phyloP scores from a whole-genome alignment of 1,140 invertebrate genomes.

The Leucophenga varia region DNA sequence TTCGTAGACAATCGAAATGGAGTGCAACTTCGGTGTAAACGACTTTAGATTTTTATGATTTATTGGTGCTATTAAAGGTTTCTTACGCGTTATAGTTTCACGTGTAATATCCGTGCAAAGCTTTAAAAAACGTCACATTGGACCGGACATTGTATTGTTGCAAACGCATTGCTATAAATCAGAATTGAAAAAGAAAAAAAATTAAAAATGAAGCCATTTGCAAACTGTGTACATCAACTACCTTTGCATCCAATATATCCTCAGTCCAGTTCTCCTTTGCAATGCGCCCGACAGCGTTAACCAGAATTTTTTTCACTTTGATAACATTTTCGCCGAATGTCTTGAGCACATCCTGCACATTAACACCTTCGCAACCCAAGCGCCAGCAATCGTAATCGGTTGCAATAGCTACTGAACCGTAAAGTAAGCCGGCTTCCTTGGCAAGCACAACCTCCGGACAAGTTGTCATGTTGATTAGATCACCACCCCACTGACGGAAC shows the following conservation, averaged over 20 bases:
- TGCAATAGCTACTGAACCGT: slow-evolving; percentile 83
- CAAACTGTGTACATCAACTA: too few species aligned
- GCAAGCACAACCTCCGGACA: slow-evolving; percentile 91
- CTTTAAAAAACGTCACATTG: slow-evolving; percentile 16
- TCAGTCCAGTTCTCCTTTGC: slow-evolving; percentile 65
- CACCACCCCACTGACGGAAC: slow-evolving; percentile 78
- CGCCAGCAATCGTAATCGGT: slow-evolving; percentile 98
- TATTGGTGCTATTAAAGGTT: not conserved
- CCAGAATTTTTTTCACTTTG: slow-evolving; percentile 68
- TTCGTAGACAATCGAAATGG: slow-evolving; percentile 11
- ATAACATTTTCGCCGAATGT: slow-evolving; percentile 70
- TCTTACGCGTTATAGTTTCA: slow-evolving; percentile 1
- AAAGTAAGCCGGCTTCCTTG: slow-evolving; percentile 89
- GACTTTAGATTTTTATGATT: not conserved
- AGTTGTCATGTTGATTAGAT: slow-evolving; percentile 93
- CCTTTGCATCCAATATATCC: slow-evolving; percentile 4
- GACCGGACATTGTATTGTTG: slow-evolving; percentile 15
- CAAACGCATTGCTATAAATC: slow-evolving; percentile 13
- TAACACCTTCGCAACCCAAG: slow-evolving; percentile 66
- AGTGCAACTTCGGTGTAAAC: slow-evolving; percentile 5
- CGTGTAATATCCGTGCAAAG: slow-evolving; percentile 6
- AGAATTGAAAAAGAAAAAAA: not conserved
- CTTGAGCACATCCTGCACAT: slow-evolving; percentile 65
- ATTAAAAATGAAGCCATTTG: too few species aligned
- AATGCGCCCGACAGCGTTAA: slow-evolving; percentile 65